phyloP scores from a whole-genome alignment of 2,888 invertebrate species.

The Glyphotaelius pellucidus region DNA sequence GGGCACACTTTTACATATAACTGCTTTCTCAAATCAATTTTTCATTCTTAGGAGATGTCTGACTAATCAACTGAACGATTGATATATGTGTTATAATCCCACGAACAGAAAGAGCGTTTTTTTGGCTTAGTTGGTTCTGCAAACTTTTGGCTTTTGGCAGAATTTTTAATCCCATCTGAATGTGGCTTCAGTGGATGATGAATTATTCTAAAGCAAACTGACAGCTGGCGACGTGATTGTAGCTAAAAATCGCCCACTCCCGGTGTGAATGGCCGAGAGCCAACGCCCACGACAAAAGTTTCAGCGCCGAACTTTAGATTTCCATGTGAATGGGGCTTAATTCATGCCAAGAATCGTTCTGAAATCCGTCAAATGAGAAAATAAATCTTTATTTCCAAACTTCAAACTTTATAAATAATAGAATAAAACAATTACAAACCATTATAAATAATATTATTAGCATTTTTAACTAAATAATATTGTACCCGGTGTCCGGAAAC shows the following conservation, averaged over 20 bases:
- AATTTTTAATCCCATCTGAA: neutral
- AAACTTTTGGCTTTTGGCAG: neutral
- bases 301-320: neutral
- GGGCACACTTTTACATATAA: too few species aligned
- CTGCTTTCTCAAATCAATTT: too few species aligned
- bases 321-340: neutral
- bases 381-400: neutral
- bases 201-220: neutral
- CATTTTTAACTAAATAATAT: too few species aligned
- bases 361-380: neutral
- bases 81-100: too few species aligned
- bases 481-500: too few species aligned
- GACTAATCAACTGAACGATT: too few species aligned
- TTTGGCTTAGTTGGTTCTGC: too few species aligned
- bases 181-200: neutral
- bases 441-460: too few species aligned
- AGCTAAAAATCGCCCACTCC: neutral
- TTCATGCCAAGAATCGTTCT: neutral
- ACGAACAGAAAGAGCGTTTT: too few species aligned
- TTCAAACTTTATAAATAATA: too few species aligned
- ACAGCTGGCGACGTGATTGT: neutral
- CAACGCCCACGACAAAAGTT: neutral
- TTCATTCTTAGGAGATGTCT: too few species aligned
- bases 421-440: neutral
- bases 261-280: neutral